Evolutionary conservation across 2,797 vertebrate species (phyloP), one percentile per base, ranked within the genome.

Genomic region (Falco concolor): DNA sequence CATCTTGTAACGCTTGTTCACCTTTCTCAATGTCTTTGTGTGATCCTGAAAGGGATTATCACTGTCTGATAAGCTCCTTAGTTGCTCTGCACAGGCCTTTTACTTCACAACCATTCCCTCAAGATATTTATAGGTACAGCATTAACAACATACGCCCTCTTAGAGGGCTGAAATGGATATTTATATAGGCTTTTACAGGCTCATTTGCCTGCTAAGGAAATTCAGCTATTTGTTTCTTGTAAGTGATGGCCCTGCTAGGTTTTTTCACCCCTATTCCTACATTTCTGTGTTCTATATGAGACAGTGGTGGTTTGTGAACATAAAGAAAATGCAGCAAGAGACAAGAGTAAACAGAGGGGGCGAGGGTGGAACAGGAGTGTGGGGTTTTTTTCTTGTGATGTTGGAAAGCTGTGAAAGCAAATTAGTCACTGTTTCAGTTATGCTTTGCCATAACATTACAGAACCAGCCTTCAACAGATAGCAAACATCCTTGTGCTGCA

Each of bases 11-110:
- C 69, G 84, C 83, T 50, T 63, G 54, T 93, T 96, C 96, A 94
- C 93, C 92, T 96, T 64, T 88, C 40, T 76, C 44, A 5, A 11
- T 23, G 59, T 74, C 89, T 91, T 84, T 93, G 67, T 1, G 0
- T 81, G 77, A 73, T 95, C 72, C 78, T 89, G 44, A 44, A n/a
- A 60, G 81, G 95, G 92, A 97, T 97, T 96, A 90, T 80, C 81
- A 95, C 79, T 91, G 50, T 59, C 56, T 78, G 38, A 72, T 97
- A 97, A 97, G 93, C 95, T 97, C 69, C 89, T 97, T 97, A 97
- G 70, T 83, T 65, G 67, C 63, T 86, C 80, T 91, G 73, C 72
- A n/a, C 87, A 92, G 82, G 52, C 77, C 92, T 94, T 82, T 87
- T 85, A 72, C 67, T 95, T 95, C 74, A 52, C 78, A 77, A 9